phyloP scores from a whole-genome alignment of 2,888 invertebrate species.

The Drosophila meridiana region DNA sequence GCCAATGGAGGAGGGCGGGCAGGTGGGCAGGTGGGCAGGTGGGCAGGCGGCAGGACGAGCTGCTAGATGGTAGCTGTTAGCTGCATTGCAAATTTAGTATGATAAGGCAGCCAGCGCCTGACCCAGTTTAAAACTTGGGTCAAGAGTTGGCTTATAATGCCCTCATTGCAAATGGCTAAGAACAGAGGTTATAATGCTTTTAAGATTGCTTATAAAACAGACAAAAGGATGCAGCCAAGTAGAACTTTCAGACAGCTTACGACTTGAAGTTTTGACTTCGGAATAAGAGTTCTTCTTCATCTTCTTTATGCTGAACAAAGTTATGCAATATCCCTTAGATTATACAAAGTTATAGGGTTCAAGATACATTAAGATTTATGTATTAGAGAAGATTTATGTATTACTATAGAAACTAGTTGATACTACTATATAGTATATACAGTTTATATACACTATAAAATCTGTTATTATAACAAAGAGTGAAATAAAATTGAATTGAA shows the following conservation, averaged over 20 bases:
- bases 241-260: background rate
- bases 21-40: background rate
- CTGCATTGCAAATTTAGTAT: constrained; percentile 17
- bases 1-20: background rate
- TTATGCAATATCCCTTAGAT: background rate
- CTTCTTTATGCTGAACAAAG: background rate
- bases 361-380: background rate
- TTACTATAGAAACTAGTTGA: too few relatives aligned
- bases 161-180: constrained; percentile 11
- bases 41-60: background rate
- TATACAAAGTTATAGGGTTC: background rate
- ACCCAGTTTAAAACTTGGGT: constrained; percentile 32
- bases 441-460: too few relatives aligned
- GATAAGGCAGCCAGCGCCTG: constrained; percentile 17
- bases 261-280: background rate
- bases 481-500: too few relatives aligned
- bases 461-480: too few relatives aligned
- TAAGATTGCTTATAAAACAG: constrained; percentile 2
- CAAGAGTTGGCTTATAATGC: constrained; percentile 16
- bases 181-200: constrained; percentile 6
- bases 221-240: constrained; percentile 1
- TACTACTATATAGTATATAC: too few relatives aligned
- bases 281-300: background rate
- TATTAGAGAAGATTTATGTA: background rate
- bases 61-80: background rate